Evolutionary conservation across 2,113 vertebrate species (phyloP).

Genomic region (Hirundichthys speculiger): DNA sequence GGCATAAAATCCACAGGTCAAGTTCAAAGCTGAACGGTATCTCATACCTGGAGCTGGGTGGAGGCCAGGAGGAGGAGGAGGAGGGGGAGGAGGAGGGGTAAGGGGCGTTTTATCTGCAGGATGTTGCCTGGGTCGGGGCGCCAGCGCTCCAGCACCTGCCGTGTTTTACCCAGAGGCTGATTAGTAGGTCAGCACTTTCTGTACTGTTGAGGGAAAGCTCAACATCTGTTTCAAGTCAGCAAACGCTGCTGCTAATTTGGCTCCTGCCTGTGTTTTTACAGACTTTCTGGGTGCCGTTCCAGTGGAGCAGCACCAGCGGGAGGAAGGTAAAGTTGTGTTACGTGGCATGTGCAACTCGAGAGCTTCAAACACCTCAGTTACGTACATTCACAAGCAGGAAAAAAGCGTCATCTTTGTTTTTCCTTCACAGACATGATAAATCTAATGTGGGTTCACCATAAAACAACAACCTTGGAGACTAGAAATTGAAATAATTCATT

Average conservation of each 20-base stretch:
- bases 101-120: constrained; percentile 53
- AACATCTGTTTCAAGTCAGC: constrained; percentile 72
- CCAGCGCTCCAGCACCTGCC: constrained; percentile 64
- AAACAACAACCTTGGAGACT: too few relatives aligned
- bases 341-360: constrained; percentile 18
- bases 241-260: constrained; percentile 56
- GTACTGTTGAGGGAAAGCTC: constrained; percentile 42
- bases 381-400: too few relatives aligned
- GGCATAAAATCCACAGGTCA: constrained; percentile 33
- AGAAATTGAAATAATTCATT: too few relatives aligned
- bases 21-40: constrained; percentile 57
- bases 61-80: constrained; percentile 7
- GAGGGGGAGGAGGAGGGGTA: not conserved
- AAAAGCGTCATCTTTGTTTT: too few relatives aligned
- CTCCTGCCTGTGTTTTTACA: constrained; percentile 70
- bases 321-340: constrained; percentile 69
- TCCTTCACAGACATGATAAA: too few relatives aligned
- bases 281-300: constrained; percentile 81
- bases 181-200: constrained; percentile 71
- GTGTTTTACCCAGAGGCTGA: constrained; percentile 52
- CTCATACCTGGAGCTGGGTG: not conserved
- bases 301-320: constrained; percentile 66
- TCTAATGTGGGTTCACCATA: too few relatives aligned
- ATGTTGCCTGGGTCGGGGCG: constrained; percentile 47
- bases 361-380: not conserved